Base-by-base conservation (phyloP, 2,888 invertebrate genomes). In the Herminia tarsipennalis region DNA sequence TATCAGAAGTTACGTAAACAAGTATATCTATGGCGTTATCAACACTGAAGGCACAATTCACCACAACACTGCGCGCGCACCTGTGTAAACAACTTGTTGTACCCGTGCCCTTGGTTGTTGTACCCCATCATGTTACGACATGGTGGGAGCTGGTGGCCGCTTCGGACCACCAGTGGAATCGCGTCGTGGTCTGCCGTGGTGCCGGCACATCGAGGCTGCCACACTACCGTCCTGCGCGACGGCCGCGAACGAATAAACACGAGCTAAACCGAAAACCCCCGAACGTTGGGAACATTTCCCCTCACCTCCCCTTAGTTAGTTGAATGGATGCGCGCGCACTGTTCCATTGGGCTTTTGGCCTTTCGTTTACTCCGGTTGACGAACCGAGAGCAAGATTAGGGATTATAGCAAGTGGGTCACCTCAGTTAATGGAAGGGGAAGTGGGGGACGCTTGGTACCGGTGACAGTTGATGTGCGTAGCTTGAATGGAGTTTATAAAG, bases 31-130 rank as follows among this genome's bases (percentile, higher is more conserved):
- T 45, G 44, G 57, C 61, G 44, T 64, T 64, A 63, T 66, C 64
- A 62, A 35, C 48, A 55, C 39, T 29, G 21, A 44, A 39, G 40
- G 38, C 48, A 54, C 53, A 54, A 50, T 58, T 45, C 50, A 63
- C 53, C 37, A 48, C 63, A 54, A 63, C 60, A 66, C 46, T 64
- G 70, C 73, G 67, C 71, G 68, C 86, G 81, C 82, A 96, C 96
- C 95, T 96, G 96, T 52, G 96, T 95, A 78, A 95, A 95, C 81
- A 96, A 93, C 93, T 95, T 96, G 93, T 95, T 95, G 93, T 95
- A 95, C 82, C 95, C 95, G 81, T 95, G 93, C 86, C 93, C 94
- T 86, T 94, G 94, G 92, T 93, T 94, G 92, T 93, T 94, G 93
- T 95, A 95, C 74, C 94, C 94, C 93, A 95, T 95, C 94, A 95